Evolutionary conservation across 2,113 vertebrate species (phyloP), one percentile per base, ranked within the genome.

Genomic region (Gasterosteus nipponicus): DNA sequence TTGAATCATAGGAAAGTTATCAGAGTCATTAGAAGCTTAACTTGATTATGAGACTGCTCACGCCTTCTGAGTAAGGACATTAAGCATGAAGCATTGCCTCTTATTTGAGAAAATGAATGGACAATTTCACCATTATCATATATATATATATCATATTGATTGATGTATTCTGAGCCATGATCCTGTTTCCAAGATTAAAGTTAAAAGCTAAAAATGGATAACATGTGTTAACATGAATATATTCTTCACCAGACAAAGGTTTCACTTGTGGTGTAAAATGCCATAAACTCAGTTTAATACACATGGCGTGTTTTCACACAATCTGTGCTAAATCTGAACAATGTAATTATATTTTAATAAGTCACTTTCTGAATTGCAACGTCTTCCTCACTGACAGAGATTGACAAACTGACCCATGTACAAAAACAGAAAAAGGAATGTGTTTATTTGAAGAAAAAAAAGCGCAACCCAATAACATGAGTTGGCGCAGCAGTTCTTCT

Each of bases 401-500:
- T 31, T 59, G 8, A 0, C n/a, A 72, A 66, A 53, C 33, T 11
- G 5, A 10, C 22, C n/a, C 2, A 0, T 39, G 7, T 29, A 31
- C 7, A 12, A 33, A 63, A 73, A 67, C 18, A 66, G 31, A 65
- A 58, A 69, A 12, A 56, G 46, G 38, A 61, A 46, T 80, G 26
- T 38, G 42, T 12, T 18, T 72, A 65, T 73, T 39, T 59, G 2
- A 66, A 58, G 14, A 61, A 77, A 72, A 47, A 51, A 73, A 70
- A 47, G 67, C 60, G 47, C 81, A 85, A 65, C n/a, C 26, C 59
- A 84, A 67, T 75, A 71, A 51, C 42, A 38, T 60, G 49, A 56
- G 68, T 74, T 71, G 60, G 7, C 61, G 9, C 47, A 77, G 35
- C 79, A 85, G 86, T 89, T 78, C 83, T 77, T 64, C 57, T 71